A percentile compares a stretch with the other conserved stretches of the same genome.
phyloP scores from a whole-genome alignment of 2,113 vertebrate species.

The Zosterops hypoxanthus region DNA sequence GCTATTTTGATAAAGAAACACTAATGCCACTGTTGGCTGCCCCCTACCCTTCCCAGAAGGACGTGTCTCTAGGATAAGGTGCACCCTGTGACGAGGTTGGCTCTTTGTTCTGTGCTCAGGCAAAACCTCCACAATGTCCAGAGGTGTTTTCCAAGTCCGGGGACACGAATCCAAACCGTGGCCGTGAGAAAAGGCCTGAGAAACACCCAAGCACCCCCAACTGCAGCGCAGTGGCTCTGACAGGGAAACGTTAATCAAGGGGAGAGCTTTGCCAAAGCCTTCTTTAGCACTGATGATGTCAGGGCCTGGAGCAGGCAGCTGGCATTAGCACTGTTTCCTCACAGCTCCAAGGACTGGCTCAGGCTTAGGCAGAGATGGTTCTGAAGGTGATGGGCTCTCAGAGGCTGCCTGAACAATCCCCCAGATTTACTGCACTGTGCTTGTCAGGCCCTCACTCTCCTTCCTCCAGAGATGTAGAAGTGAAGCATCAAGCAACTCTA shows the following conservation, averaged over 20 bases:
- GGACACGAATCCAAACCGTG: neutral
- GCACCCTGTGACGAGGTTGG: neutral
- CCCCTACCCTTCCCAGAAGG: neutral
- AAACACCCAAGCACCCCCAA: neutral
- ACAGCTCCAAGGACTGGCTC: neutral
- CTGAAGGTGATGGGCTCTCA: neutral
- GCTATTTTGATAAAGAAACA: neutral
- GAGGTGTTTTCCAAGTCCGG: fast-evolving
- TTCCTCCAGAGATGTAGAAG: neutral
- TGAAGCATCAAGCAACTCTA: neutral
- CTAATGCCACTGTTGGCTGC: neutral
- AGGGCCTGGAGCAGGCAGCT: neutral
- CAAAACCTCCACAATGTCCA: neutral
- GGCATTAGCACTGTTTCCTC: neutral
- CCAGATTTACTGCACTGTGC: neutral
- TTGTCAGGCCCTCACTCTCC: neutral
- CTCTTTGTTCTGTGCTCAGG: neutral
- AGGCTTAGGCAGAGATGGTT: neutral
- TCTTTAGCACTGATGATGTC: neutral
- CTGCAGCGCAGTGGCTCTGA: neutral
- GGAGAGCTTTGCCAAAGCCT: neutral
- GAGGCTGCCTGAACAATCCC: neutral
- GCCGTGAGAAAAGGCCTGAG: neutral
- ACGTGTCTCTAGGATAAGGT: fast-evolving
- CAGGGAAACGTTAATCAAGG: neutral